phyloP scores from a whole-genome alignment of 2,113 vertebrate genomes.

The Anseranas semipalmata region DNA sequence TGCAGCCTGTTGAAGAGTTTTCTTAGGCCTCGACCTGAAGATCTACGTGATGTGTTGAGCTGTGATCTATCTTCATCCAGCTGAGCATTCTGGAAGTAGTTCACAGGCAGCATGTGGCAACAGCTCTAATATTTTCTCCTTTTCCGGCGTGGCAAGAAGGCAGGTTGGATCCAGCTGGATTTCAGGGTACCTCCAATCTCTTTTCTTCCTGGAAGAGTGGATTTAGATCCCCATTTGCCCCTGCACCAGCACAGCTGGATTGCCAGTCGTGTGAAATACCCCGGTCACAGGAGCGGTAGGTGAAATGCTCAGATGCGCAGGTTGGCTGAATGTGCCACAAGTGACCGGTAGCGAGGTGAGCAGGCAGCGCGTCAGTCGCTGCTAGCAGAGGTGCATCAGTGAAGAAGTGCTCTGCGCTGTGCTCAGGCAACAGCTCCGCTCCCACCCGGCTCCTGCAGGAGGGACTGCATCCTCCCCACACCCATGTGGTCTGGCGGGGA shows the following conservation, averaged over 20 bases:
- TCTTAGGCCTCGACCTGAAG: background rate
- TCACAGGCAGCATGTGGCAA: background rate
- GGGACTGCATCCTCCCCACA: background rate
- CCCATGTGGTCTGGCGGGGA: fast-evolving
- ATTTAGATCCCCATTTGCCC: background rate
- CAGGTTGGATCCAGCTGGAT: background rate
- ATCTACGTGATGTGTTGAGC: background rate
- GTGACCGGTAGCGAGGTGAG: background rate
- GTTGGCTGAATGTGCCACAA: background rate
- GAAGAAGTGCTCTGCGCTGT: background rate
- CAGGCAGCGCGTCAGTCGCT: background rate
- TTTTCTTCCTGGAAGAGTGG: background rate
- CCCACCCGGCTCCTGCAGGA: background rate
- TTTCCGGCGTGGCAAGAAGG: background rate
- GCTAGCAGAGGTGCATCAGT: background rate
- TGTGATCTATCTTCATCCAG: background rate
- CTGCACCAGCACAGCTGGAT: background rate
- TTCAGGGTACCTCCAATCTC: background rate
- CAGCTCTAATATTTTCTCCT: background rate
- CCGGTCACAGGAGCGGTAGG: background rate
- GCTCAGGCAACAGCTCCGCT: background rate
- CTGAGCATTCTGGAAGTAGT: background rate
- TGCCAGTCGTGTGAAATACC: background rate
- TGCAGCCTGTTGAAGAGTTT: background rate
- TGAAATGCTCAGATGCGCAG: background rate